phyloP scores from a whole-genome alignment of 1,140 invertebrate genomes.

The Ptiloglossa arizonensis region DNA sequence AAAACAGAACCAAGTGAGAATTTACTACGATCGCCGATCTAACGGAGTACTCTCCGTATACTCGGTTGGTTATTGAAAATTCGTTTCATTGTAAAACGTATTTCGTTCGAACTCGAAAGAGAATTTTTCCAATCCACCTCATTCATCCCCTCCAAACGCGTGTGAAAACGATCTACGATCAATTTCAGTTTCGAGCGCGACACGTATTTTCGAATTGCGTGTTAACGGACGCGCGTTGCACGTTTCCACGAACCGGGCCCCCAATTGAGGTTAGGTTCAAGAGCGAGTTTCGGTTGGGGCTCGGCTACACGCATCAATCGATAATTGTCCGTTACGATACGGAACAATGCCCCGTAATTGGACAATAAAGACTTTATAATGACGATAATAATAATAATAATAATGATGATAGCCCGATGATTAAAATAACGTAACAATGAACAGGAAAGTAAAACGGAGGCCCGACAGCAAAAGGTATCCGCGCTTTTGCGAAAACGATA shows the following conservation, averaged over 20 bases:
- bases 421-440: not conserved
- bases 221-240: no score
- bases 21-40: not conserved
- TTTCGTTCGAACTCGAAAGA: not conserved
- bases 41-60: not conserved
- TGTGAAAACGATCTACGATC: not conserved
- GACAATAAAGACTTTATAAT: not conserved
- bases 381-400: slow-evolving; percentile 4
- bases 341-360: not conserved
- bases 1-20: not conserved
- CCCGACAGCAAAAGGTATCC: not conserved
- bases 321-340: no score
- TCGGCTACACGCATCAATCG: no score
- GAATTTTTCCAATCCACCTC: not conserved
- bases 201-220: no score
- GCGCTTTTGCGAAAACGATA: not conserved
- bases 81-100: not conserved
- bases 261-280: no score
- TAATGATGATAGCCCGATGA: slow-evolving; percentile 22
- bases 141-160: no score
- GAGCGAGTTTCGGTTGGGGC: no score
- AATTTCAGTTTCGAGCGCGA: not conserved
- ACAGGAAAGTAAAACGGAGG: not conserved
- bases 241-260: no score
- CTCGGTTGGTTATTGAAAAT: slow-evolving; percentile 12